Base-by-base conservation (phyloP, 2,888 invertebrate species). In the Cancer borealis region DNA sequence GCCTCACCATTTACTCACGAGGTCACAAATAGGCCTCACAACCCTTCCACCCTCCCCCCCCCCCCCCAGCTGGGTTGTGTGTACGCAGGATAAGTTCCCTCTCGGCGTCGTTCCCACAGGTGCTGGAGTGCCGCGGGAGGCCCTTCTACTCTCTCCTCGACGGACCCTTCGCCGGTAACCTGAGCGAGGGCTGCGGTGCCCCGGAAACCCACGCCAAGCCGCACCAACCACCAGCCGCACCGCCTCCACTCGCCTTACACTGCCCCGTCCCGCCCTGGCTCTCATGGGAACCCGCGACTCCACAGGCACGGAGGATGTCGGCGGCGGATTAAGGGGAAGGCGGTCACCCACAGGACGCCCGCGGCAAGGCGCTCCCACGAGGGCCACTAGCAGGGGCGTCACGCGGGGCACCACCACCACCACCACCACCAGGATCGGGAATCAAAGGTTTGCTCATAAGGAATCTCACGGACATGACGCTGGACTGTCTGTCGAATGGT, bases 241-340 rank as follows among this genome's bases (percentile, higher is more conserved):
- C 30, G 30, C 79, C 79, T 30, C 6, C 30, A 10, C 79, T 30
- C 79, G 30, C 26, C 30, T 26, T 30, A 26, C 79, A 26, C 26
- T n/a, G 26, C 47, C 89, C n/a, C 89, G 10, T 8, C 89, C 39
- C 2, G 39, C 39, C 89, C 89, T 3, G 10, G 21, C 26, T 89
- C 89, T 47, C 89, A 89, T 45, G 89, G n/a, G 89, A 89, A 89
- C 79, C 79, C 79, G 30, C 79, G 73, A 73, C 73, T 73, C 79
- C 79, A 26, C 79, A 30, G 3, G 5, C 12, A 30, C 30, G 79
- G 79, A 79, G 79, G 79, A 79, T 79, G 79, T 79, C 12, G 8
- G 79, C 30, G 79, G 79, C 6, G 26, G 30, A 26, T 30, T 79
- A 30, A 30, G 10, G 79, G 30, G 54, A 54, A 73, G 30, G 79